phyloP scores from a whole-genome alignment of 2,113 vertebrate genomes.

The Chamaea fasciata region DNA sequence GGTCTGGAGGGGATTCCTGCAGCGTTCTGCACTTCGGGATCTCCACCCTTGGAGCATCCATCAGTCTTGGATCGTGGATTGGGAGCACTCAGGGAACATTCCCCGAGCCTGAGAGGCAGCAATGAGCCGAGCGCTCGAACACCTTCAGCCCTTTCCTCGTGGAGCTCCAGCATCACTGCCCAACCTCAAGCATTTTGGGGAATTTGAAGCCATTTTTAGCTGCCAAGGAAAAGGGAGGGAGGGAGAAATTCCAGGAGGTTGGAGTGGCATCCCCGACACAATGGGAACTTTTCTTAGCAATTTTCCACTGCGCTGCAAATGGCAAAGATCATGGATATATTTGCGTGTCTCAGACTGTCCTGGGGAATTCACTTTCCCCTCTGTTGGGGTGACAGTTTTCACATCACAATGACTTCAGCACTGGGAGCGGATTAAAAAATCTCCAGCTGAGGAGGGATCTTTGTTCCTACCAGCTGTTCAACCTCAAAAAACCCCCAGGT shows the following conservation, averaged over 20 bases:
- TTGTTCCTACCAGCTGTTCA: neutral
- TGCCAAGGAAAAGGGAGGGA: neutral
- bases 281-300: constrained; percentile 55
- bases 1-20: neutral
- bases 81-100: neutral
- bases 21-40: neutral
- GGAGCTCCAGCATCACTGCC: neutral
- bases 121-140: neutral
- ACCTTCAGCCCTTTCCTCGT: neutral
- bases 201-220: constrained; percentile 8
- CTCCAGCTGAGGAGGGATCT: neutral
- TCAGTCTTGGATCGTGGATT: fast-evolving
- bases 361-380: neutral
- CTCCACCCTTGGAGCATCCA: neutral
- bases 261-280: constrained; percentile 14
- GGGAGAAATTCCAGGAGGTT: neutral
- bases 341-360: neutral
- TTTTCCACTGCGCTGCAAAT: constrained; percentile 52
- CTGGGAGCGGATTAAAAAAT: neutral
- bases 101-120: no score
- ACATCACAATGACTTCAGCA: neutral
- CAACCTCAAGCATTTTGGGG: neutral
- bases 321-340: constrained; percentile 1
- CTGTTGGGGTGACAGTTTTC: neutral
- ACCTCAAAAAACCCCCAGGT: neutral